These are phyloP conservation scores for Corythoichthys intestinalis DNA, from an alignment of 2,113 vertebrate genomes.

Conservation along the genomic window DNA sequence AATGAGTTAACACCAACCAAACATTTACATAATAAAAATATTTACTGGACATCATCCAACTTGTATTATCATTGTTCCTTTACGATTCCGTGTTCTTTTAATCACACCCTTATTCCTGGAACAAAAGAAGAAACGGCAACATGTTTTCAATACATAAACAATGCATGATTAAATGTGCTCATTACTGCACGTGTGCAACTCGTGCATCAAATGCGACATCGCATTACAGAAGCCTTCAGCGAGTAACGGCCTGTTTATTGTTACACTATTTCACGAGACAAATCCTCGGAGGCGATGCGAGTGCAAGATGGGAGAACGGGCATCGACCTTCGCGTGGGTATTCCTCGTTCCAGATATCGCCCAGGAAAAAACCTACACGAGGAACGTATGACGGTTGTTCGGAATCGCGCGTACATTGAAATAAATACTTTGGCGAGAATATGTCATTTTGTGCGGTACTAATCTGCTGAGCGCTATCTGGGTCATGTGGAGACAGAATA, in stretches of 20 bases:
- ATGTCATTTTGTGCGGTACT: constrained; percentile 38
- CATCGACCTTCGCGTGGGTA: constrained; percentile 14
- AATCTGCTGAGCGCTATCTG: constrained; percentile 36
- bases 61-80: not conserved
- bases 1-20: too few relatives aligned
- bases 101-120: not conserved
- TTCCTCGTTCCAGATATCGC: constrained; percentile 19
- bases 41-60: too few relatives aligned
- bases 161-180: not conserved
- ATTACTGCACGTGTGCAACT: not conserved
- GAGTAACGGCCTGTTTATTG: constrained; percentile 10
- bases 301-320: constrained; percentile 18
- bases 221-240: constrained; percentile 3
- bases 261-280: constrained; percentile 9
- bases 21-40: too few relatives aligned
- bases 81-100: not conserved
- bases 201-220: not conserved
- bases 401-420: constrained; percentile 15
- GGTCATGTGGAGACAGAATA: constrained; percentile 43
- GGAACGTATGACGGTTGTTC: constrained; percentile 8
- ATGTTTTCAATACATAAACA: not conserved
- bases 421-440: constrained; percentile 21
- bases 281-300: not conserved
- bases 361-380: constrained; percentile 13
- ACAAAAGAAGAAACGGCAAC: not conserved